Conservation (phyloP, 2,113 vertebrate genomes). For the Hymenochirus boettgeri region DNA sequence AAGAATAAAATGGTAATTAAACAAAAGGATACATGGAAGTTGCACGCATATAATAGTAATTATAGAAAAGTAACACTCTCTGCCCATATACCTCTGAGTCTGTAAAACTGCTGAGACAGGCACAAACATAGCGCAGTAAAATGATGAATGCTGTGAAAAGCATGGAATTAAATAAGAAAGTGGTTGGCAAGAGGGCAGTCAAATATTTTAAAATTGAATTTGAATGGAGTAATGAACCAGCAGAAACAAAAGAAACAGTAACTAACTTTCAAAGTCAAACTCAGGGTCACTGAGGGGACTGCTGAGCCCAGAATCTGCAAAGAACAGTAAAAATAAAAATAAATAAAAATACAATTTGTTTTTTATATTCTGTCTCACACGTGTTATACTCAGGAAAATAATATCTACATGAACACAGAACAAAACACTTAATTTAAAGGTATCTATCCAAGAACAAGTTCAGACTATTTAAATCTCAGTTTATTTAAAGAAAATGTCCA, state of each 20-base stretch:
- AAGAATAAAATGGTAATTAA: no score
- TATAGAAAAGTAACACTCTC: not conserved
- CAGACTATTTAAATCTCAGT: no score
- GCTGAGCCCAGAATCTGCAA: constrained; percentile 95
- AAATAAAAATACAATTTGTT: constrained; percentile 47
- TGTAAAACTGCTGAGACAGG: constrained; percentile 59
- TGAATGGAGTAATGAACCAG: constrained; percentile 53
- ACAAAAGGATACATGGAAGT: no score
- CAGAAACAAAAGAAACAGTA: constrained; percentile 73
- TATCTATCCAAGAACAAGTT: no score
- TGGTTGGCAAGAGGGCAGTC: constrained; percentile 11
- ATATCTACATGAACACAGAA: no score
- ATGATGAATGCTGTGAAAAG: constrained; percentile 42
- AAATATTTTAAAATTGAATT: constrained; percentile 40
- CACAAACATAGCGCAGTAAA: constrained; percentile 50
- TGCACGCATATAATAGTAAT: not conserved
- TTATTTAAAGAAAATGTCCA: no score
- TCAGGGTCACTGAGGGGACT: constrained; percentile 93
- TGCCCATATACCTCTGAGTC: constrained; percentile 44
- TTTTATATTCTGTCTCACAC: constrained; percentile 26
- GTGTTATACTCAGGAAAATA: constrained; percentile 5
- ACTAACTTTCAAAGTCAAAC: constrained; percentile 98
- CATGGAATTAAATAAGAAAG: constrained; percentile 5
- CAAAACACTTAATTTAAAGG: no score
- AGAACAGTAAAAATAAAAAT: constrained; percentile 82